Conservation (phyloP, 2,888 invertebrate genomes). For the Amblyjoppa proteus region DNA sequence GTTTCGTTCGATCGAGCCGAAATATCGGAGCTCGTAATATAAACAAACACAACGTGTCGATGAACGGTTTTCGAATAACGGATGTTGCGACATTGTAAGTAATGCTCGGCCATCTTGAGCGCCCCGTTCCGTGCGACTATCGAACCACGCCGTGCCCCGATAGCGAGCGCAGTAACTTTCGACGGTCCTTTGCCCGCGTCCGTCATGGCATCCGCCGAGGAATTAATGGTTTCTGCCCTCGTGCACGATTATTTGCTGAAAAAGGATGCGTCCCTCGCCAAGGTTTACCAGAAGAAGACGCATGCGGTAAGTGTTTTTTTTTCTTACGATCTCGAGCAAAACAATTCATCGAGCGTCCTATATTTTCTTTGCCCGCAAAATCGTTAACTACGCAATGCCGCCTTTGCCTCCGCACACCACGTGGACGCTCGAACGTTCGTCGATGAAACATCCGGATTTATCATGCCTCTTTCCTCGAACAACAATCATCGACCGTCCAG, state of each 20-base stretch:
- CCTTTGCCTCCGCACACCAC: conserved; percentile 69
- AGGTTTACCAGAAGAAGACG: conserved; percentile 89
- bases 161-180: conserved; percentile 38
- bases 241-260: conserved; percentile 89
- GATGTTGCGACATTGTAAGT: not conserved
- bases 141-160: conserved; percentile 42
- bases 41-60: not conserved
- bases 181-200: conserved; percentile 73
- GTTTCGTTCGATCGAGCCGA: not conserved
- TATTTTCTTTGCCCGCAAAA: conserved; percentile 37
- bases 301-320: conserved; percentile 89
- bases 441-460: conserved; percentile 16
- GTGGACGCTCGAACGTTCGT: conserved; percentile 65
- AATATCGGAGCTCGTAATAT: not conserved
- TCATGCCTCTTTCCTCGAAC: not conserved
- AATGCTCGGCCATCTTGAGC: conserved; percentile 11
- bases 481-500: not conserved
- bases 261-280: conserved; percentile 89
- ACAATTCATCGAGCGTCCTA: not conserved
- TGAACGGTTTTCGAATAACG: not conserved
- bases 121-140: conserved; percentile 36
- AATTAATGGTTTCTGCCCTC: conserved; percentile 86
- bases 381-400: conserved; percentile 55
- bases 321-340: conserved; percentile 21
- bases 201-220: conserved; percentile 85